phyloP scores from a whole-genome alignment of 1,140 invertebrate species.

The Calephelis nemesis region DNA sequence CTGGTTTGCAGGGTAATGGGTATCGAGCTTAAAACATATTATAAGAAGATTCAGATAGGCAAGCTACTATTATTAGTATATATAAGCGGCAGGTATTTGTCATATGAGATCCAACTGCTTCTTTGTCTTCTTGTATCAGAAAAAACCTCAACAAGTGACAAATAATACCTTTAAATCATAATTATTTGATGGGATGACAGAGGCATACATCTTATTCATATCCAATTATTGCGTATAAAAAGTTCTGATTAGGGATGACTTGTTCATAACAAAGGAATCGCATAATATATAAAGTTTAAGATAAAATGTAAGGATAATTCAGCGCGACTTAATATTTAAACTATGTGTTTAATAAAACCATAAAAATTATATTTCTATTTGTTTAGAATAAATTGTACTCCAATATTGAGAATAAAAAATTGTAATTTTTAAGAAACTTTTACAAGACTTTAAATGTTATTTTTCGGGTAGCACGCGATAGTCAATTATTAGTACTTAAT shows the following conservation, averaged over 20 bases:
- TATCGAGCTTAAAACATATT: too few relatives aligned
- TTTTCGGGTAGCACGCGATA: slow-evolving; percentile 5
- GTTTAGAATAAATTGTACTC: neutral
- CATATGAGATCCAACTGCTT: too few relatives aligned
- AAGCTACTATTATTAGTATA: too few relatives aligned
- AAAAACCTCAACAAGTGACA: too few relatives aligned
- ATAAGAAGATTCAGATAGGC: too few relatives aligned
- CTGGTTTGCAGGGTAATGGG: too few relatives aligned
- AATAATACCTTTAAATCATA: too few relatives aligned
- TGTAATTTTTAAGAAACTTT: slow-evolving; percentile 12
- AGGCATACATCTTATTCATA: neutral
- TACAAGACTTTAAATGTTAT: neutral
- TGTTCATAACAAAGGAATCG: neutral
- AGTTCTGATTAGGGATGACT: neutral
- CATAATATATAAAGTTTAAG: slow-evolving; percentile 11
- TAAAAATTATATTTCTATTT: neutral
- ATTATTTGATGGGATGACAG: too few relatives aligned
- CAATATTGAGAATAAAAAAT: neutral
- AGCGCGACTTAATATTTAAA: neutral
- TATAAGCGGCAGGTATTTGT: too few relatives aligned
- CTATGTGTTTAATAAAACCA: neutral
- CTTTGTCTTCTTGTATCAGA: too few relatives aligned
- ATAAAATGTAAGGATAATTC: slow-evolving; percentile 9
- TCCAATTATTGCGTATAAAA: neutral
- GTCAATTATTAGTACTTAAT: slow-evolving; percentile 17